These are phyloP conservation scores for Mirounga angustirostris DNA, from an alignment of 2,113 vertebrate species.

Conservation along the genomic window DNA sequence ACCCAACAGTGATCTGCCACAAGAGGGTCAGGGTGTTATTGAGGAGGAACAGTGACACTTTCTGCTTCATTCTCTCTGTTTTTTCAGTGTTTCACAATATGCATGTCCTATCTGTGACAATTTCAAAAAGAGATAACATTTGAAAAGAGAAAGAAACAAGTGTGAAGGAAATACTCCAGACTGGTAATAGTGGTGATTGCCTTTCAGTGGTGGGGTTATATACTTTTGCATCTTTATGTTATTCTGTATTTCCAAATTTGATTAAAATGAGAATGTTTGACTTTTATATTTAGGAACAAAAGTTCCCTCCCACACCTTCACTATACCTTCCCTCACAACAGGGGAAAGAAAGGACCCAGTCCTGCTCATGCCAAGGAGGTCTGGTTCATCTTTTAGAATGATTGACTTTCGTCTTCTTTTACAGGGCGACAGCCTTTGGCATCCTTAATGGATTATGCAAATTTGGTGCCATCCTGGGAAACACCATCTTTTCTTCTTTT, in stretches of 20 bases:
- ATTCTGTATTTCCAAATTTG: background rate
- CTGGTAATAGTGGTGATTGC: background rate
- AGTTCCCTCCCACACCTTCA: background rate
- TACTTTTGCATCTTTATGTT: background rate
- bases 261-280: background rate
- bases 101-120: background rate
- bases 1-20: background rate
- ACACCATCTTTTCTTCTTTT: conserved; percentile 97
- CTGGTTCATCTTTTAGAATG: background rate
- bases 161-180: background rate
- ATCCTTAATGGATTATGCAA: conserved; percentile 96
- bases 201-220: background rate
- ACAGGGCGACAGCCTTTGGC: conserved; percentile 96
- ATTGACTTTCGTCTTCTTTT: conserved; percentile 61
- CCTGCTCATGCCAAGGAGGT: background rate
- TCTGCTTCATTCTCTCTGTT: background rate
- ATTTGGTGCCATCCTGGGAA: conserved; percentile 95
- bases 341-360: background rate
- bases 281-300: background rate
- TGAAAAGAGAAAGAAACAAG: background rate
- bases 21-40: background rate
- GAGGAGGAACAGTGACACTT: background rate
- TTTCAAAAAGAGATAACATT: background rate
- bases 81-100: background rate
- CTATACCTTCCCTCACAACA: background rate